Conservation (phyloP, 2,797 vertebrate species). For the Loriculus beryllinus region DNA sequence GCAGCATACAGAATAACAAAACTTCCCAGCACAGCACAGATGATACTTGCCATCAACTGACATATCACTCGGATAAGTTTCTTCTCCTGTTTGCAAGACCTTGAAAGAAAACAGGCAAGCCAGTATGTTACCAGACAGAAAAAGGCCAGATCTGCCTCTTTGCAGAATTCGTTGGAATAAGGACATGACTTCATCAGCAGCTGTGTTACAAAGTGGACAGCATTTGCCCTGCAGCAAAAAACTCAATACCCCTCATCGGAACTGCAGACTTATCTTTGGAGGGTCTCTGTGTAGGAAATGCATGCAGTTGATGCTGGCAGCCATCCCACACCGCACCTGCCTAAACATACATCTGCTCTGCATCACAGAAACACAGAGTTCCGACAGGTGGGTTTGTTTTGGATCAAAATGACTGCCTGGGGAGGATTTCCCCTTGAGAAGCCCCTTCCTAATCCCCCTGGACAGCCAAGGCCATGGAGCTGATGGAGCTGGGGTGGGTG, state of each 20-base stretch:
- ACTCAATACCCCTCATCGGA: neutral
- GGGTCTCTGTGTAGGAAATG: neutral
- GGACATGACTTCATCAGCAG: neutral
- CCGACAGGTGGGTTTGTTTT: neutral
- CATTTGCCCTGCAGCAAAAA: neutral
- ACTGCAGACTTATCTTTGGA: neutral
- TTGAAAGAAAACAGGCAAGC: neutral
- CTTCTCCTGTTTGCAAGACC: neutral
- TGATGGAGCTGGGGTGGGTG: neutral
- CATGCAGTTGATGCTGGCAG: neutral
- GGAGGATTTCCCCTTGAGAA: neutral
- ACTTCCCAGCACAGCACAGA: neutral
- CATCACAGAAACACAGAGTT: neutral
- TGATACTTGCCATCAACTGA: neutral
- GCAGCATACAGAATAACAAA: neutral
- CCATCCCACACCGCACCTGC: neutral
- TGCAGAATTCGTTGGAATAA: neutral
- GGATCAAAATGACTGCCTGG: neutral
- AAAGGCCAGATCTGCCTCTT: neutral
- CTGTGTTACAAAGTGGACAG: neutral
- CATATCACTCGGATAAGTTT: neutral
- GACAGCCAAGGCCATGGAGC: neutral
- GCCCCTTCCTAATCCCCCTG: neutral
- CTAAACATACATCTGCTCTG: conserved; percentile 9
- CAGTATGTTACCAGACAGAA: neutral